Evolutionary conservation across 2,113 vertebrate species (phyloP), one percentile per base, ranked within the genome.

Genomic region (Pachycephala philippinensis): DNA sequence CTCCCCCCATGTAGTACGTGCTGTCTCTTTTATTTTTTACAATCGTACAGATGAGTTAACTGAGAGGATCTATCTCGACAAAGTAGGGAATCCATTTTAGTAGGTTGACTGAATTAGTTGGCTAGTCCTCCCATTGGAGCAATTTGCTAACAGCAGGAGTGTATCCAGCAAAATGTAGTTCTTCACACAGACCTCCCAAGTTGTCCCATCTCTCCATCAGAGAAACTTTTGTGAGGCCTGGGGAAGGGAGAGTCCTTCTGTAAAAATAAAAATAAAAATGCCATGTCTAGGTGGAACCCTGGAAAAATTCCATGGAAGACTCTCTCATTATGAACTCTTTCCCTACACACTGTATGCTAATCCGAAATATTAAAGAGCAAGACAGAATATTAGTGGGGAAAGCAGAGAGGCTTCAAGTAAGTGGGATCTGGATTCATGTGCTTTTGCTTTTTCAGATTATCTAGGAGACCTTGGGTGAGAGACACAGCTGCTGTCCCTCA

Each of bases 181-280:
- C 89, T 93, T 97, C 84, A 88, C 79, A 84, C 75, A 95, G 96
- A 97, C 96, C 96, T 97, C 96, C 96, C 96, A 97, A 94, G 96
- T 91, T 97, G 96, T 89, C 94, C 93, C 94, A 94, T 96, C 89
- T 95, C 87, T 95, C 90, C 89, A 94, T 96, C 93, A 95, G 93
- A 91, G 84, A 86, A 95, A 89, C 93, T 90, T 90, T 75, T 94
- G 88, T 92, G 87, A 81, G 89, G 90, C 74, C 91, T 91, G 70
- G 79, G 85, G 95, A 97, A 97, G 93, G 90, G 91, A 95, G 81
- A 96, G 84, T 83, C 84, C 76, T 96, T 93, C 89, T 84, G 83
- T 90, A 84, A 96, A 96, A 95, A 95, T 87, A 94, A 92, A 95
- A 96, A 96, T 93, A 91, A 95, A 94, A 95, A 92, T 89, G 92